These are phyloP conservation scores for Limnephilus rhombicus DNA, from an alignment of 2,888 invertebrate species.

Conservation along the genomic window DNA sequence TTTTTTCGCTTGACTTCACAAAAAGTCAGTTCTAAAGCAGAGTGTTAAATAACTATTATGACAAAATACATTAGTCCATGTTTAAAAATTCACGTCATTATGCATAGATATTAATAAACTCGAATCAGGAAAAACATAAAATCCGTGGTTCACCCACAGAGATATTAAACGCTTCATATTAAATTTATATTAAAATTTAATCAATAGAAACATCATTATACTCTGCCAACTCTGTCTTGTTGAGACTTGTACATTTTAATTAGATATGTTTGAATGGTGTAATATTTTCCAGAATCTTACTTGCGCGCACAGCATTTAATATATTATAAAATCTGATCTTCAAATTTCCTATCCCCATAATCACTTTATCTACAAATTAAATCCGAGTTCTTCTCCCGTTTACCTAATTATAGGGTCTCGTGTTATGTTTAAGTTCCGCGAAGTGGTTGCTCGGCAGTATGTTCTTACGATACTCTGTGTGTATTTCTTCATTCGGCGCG, in stretches of 20 bases:
- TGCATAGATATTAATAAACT: neutral
- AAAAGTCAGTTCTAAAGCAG: neutral
- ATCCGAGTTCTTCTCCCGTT: constrained; percentile 20
- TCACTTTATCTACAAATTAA: constrained; percentile 17
- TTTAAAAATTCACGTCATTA: neutral
- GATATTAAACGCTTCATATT: neutral
- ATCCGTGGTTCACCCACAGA: neutral
- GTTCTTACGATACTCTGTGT: neutral
- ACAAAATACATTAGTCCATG: too few relatives aligned
- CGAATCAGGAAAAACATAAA: neutral
- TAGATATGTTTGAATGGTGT: neutral
- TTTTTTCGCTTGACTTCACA: too few relatives aligned
- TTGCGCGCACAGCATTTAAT: constrained; percentile 25
- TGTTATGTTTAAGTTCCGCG: constrained; percentile 26
- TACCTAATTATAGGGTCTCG: constrained; percentile 51
- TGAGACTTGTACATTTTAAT: neutral
- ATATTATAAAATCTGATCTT: constrained; percentile 36
- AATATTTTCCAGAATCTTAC: neutral
- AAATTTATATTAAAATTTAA: neutral
- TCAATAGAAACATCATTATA: neutral
- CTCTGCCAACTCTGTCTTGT: neutral
- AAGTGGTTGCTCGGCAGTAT: neutral
- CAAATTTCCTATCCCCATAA: constrained; percentile 13
- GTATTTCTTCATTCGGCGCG: constrained; percentile 36
- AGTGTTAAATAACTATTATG: too few relatives aligned